These are phyloP conservation scores for Myzus persicae DNA, from an alignment of 1,140 invertebrate genomes.

Conservation along the genomic window DNA sequence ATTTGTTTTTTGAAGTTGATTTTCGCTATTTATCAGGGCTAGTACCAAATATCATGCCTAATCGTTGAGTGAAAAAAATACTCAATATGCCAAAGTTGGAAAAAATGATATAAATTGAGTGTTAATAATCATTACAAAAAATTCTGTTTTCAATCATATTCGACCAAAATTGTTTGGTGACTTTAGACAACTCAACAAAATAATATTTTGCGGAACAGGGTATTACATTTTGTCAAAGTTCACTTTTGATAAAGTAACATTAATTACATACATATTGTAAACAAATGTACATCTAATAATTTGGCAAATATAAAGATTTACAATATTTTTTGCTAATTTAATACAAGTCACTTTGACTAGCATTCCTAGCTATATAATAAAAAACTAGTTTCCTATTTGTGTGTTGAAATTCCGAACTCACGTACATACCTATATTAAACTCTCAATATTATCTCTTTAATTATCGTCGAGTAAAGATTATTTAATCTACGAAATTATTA, in stretches of 20 bases:
- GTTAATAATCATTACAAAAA: no score
- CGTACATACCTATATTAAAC: not conserved
- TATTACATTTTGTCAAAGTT: not conserved
- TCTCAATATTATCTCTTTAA: not conserved
- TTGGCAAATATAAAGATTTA: not conserved
- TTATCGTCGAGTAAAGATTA: not conserved
- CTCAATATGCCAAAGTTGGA: no score
- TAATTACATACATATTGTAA: not conserved
- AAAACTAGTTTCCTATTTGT: not conserved
- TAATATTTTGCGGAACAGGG: not conserved
- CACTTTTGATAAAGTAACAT: not conserved
- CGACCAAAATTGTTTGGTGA: not conserved
- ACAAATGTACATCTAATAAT: not conserved
- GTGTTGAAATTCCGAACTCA: not conserved
- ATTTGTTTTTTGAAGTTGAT: no score
- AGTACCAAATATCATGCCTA: no score
- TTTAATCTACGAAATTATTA: not conserved
- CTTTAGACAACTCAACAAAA: not conserved
- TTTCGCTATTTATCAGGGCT: no score
- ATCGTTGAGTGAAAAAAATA: no score
- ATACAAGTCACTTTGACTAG: no score
- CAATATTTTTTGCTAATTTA: not conserved
- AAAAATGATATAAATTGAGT: no score
- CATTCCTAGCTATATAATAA: not conserved
- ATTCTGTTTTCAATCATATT: no score